phyloP scores from a whole-genome alignment of 1,140 invertebrate genomes.

The Cyclargus thomasi region DNA sequence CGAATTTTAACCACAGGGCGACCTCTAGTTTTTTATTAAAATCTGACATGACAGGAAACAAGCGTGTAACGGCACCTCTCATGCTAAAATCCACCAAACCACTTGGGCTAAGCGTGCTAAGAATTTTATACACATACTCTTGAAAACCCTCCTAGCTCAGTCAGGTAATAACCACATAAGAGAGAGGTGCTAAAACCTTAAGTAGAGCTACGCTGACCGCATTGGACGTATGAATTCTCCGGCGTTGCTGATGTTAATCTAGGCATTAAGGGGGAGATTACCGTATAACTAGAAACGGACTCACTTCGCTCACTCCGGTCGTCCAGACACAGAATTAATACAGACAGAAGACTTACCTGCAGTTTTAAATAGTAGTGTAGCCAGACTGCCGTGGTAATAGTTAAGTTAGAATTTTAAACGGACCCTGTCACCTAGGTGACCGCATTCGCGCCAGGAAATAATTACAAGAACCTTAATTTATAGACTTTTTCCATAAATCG shows the following conservation, averaged over 20 bases:
- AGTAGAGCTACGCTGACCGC: neutral
- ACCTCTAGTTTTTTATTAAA: too few species aligned
- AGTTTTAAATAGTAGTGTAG: too few species aligned
- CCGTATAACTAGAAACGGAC: neutral
- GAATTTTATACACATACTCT: neutral
- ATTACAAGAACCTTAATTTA: too few species aligned
- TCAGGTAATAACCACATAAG: neutral
- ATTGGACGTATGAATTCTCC: neutral
- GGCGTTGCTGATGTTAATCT: neutral
- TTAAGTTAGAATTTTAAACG: too few species aligned
- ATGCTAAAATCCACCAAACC: neutral
- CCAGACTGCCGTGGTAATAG: too few species aligned
- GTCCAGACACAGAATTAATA: neutral
- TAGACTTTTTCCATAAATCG: too few species aligned
- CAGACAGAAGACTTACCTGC: neutral
- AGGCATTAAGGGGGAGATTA: neutral
- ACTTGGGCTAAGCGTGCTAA: neutral
- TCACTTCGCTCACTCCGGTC: neutral
- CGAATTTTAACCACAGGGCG: too few species aligned
- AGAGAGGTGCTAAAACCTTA: neutral
- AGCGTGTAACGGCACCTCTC: too few species aligned
- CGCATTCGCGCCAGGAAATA: too few species aligned
- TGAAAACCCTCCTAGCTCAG: neutral
- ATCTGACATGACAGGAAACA: too few species aligned
- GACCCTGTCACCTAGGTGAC: too few species aligned